Base-by-base conservation (phyloP, 2,113 vertebrate genomes). In the Rhinogobius similis region DNA sequence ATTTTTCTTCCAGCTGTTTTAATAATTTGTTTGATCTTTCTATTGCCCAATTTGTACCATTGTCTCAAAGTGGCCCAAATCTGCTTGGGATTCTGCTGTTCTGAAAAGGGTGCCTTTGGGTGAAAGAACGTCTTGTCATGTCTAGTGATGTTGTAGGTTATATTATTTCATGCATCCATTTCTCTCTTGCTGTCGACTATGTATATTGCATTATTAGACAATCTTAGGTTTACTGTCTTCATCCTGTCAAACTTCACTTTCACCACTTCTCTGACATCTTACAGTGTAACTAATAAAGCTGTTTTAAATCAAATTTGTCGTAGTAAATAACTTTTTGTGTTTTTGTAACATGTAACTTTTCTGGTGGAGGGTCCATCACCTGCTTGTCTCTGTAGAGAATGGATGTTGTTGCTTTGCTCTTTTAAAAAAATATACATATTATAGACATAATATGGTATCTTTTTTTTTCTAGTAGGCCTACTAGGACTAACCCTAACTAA, bases 201-300 rank as follows among this genome's bases (percentile, higher is more conserved):
- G 88, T 86, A 82, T 92, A 93, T 94, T 93, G 93, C 92, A 92
- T 88, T 94, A 24, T 55, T 58, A 58, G 55, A 87, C 90, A 88
- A 91, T 92, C 92, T 94, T 94, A 94, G 94, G 91, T 92, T 93
- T 79, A 81, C 77, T 80, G 89, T 95, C 91, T 91, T 93, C 92
- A 93, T 91, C 92, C 86, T 72, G 50, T 70, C 61, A 68, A 77
- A 72, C 77, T 87, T 84, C 75, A 83, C 92, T 96, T 89, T 92
- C 93, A 52, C 92, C 93, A 89, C 93, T 78, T 91, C 94, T 94
- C 94, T 91, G 92, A 94, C 93, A 52, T 84, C 78, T 94, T 94
- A 94, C 95, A 94, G 80, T 90, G 85, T 94, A 96, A 95, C 94
- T 95, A 96, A 96, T 96, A 96, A 96, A 91, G 94, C 91, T 88